These are phyloP conservation scores for Megalonaias nervosa DNA, from an alignment of 1,140 invertebrate species.

Conservation along the genomic window DNA sequence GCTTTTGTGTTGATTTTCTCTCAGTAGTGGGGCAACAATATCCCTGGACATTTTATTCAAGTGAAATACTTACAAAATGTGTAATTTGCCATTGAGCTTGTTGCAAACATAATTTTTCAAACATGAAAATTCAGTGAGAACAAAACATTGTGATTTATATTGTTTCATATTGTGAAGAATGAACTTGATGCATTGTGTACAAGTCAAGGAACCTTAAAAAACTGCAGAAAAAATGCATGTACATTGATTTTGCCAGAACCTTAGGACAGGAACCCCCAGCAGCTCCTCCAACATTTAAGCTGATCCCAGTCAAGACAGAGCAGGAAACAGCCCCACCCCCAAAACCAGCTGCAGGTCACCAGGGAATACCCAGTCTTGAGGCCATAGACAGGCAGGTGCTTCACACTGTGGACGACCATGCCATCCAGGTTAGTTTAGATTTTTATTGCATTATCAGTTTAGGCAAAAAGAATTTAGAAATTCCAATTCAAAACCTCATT, in stretches of 20 bases:
- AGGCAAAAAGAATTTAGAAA: too few relatives aligned
- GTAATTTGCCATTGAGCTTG: too few relatives aligned
- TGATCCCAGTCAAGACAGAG: conserved; percentile 50
- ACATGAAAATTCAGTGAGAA: too few relatives aligned
- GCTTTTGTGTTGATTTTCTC: too few relatives aligned
- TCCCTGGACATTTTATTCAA: too few relatives aligned
- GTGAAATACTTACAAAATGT: too few relatives aligned
- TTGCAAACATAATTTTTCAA: not conserved
- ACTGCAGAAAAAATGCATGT: not conserved
- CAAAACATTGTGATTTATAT: too few relatives aligned
- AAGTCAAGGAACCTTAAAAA: not conserved
- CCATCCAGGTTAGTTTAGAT: conserved; percentile 36
- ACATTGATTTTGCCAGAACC: conserved; percentile 8
- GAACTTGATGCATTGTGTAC: not conserved
- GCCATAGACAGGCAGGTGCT: conserved; percentile 63
- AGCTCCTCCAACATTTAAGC: conserved; percentile 51
- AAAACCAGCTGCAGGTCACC: conserved; percentile 42
- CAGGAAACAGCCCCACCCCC: conserved; percentile 47
- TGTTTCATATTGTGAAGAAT: not conserved
- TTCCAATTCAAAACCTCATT: too few relatives aligned
- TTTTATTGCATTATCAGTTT: too few relatives aligned
- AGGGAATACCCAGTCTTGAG: conserved; percentile 61
- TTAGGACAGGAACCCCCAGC: conserved; percentile 53
- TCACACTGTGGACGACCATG: conserved; percentile 69
- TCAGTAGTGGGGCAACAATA: too few relatives aligned